Conservation (phyloP, 2,797 vertebrate species). For the Sciurus vulgaris region DNA sequence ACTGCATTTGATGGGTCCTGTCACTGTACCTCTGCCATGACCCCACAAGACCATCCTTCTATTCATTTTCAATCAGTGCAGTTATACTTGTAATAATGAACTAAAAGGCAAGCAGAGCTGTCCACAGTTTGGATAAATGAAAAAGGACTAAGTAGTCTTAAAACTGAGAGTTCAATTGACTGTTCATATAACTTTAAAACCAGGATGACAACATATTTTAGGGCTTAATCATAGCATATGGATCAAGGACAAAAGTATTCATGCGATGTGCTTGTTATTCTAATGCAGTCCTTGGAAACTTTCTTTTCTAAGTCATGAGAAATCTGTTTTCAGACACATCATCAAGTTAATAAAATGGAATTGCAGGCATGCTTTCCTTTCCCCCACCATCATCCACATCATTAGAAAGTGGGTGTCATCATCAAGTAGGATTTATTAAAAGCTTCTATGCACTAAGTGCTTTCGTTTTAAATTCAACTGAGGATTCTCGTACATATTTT, state of each 20-base stretch:
- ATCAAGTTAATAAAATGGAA: conserved; percentile 81
- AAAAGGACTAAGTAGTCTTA: conserved; percentile 44
- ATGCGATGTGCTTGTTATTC: conserved; percentile 59
- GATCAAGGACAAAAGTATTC: conserved; percentile 60
- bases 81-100: conserved; percentile 60
- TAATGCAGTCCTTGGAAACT: conserved; percentile 64
- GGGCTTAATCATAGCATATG: conserved; percentile 48
- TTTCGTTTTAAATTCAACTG: conserved; percentile 77
- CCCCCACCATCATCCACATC: conserved; percentile 63
- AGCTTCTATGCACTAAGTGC: conserved; percentile 74
- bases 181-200: conserved; percentile 58
- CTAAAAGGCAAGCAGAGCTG: conserved; percentile 45
- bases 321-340: conserved; percentile 75
- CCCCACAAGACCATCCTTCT: background rate
- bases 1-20: background rate
- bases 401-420: conserved; percentile 78
- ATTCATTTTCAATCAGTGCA: conserved; percentile 32
- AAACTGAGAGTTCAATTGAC: conserved; percentile 54
- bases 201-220: conserved; percentile 30
- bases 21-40: conserved; percentile 19
- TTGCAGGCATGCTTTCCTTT: conserved; percentile 67
- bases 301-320: conserved; percentile 73
- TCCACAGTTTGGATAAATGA: conserved; percentile 25
- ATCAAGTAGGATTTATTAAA: conserved; percentile 82
- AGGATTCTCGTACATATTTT: conserved; percentile 72